Percentiles rank a stretch among this genome's conserved stretches.
Evolutionary conservation across 2,113 vertebrate species (phyloP).

Genomic region (Dicerorhinus sumatrensis): DNA sequence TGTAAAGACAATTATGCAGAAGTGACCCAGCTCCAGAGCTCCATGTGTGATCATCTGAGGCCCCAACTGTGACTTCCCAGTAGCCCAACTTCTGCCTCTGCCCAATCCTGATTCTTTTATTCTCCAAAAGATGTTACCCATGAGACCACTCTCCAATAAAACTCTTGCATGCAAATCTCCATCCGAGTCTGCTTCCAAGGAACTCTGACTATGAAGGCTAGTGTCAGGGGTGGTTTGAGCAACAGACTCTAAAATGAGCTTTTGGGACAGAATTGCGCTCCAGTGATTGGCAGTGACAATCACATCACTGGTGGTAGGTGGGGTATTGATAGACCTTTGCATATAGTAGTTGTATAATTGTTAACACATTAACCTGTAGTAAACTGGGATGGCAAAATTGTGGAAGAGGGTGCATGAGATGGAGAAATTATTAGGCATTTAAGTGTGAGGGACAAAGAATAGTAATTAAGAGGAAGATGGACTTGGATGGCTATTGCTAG

Average conservation of each 20-base stretch:
- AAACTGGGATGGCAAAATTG: accelerated
- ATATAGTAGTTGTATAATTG: accelerated
- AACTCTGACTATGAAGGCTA: background rate
- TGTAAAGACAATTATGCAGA: background rate
- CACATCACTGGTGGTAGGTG: background rate
- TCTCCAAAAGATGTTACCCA: background rate
- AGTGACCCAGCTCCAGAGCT: background rate
- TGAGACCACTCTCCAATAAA: background rate
- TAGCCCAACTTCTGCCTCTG: background rate
- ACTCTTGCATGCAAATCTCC: background rate
- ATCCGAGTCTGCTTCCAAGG: background rate
- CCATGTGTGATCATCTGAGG: background rate
- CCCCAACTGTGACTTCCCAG: background rate
- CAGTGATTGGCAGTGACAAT: background rate
- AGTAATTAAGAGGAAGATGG: background rate
- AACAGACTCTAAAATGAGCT: background rate
- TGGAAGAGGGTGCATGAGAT: background rate
- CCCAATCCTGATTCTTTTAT: background rate
- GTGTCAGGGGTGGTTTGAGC: background rate
- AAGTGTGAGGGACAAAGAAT: background rate
- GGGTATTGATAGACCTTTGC: background rate
- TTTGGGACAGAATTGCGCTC: background rate
- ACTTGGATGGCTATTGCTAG: background rate
- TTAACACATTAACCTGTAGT: background rate
- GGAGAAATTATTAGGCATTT: background rate